Evolutionary conservation across 1,140 invertebrate genomes (phyloP), one percentile per base, ranked within the genome.

Genomic region (Maniola jurtina): DNA sequence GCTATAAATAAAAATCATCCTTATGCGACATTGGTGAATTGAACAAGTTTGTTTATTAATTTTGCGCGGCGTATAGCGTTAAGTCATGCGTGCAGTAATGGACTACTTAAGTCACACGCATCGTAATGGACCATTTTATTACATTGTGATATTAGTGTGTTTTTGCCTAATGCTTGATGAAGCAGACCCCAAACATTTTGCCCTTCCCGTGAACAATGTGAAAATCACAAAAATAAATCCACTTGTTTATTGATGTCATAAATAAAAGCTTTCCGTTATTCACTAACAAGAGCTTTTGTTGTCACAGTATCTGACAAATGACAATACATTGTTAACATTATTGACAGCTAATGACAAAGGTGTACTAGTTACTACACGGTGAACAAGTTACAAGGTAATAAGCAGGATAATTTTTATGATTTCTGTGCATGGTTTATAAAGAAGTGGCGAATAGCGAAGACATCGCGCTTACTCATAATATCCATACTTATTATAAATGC

Each of bases 321-420:
- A 48, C 45, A 5, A 61, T 34, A 45, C 56, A 34, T 40, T 65
- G 63, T 65, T 65, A 59, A 65, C 63, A 59, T 60, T 60, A 66
- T 66, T 66, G 57, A 66, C 64, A 60, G 16, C 8, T 15, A 61
- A 61, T 54, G 38, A 45, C 57, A 66, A 66, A 66, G 16, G 60
- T 64, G 40, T 67, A 57, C 34, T n/a, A n/a, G n/a, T n/a, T n/a
- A n/a, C n/a, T 34, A 60, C n/a, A 66, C 33, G 40, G 52, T 63
- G 50, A 62, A 63, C 59, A 67, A 47, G n/a, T 62, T 25, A 25
- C n/a, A n/a, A n/a, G 52, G 36, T 62, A 67, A 61, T 67, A 62
- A 67, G 65, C 65, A 62, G 38, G 14, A 59, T 62, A 67, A 67
- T 61, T 40, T 57, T 40, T 47, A 13, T 54, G 61, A 40, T 40